phyloP scores from a whole-genome alignment of 1,140 invertebrate species.

The Zaprionus ornatus region DNA sequence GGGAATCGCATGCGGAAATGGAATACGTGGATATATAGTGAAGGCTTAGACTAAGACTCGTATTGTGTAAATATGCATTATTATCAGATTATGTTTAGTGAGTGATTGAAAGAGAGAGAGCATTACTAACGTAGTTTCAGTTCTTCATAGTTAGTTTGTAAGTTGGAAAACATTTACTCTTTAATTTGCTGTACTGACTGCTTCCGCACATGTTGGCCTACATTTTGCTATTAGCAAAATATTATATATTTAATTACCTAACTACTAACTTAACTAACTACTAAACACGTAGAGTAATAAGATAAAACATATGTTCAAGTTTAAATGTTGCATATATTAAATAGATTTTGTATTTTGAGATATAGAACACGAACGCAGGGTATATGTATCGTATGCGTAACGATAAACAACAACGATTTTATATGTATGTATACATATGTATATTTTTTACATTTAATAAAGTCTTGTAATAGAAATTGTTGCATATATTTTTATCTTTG shows the following conservation, averaged over 20 bases:
- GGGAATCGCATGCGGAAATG: conserved; percentile 55
- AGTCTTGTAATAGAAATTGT: conserved; percentile 22
- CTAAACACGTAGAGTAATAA: conserved; percentile 2
- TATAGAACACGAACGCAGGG: conserved; percentile 1
- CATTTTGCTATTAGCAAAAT: conserved; percentile 28
- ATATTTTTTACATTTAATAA: conserved; percentile 42
- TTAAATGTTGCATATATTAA: conserved; percentile 47
- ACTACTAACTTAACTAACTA: conserved; percentile 13
- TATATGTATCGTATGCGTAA: conserved; percentile 36
- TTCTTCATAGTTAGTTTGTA: conserved; percentile 18
- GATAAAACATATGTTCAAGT: conserved; percentile 42
- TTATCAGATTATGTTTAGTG: conserved; percentile 15
- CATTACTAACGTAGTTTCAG: conserved; percentile 11
- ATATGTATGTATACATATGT: conserved; percentile 27
- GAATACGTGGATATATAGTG: conserved; percentile 60
- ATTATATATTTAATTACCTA: conserved; percentile 18
- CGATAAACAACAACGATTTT: conserved; percentile 28
- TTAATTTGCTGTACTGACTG: conserved; percentile 41
- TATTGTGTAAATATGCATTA: conserved; percentile 52
- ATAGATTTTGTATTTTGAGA: conserved; percentile 32
- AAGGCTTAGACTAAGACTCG: conserved; percentile 12
- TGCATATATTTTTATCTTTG: not conserved
- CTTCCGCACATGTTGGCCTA: conserved; percentile 41
- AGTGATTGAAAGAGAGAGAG: not conserved
- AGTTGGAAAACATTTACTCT: conserved; percentile 15